Conservation (phyloP, 2,888 invertebrate genomes). For the Hyposoter dolosus region DNA sequence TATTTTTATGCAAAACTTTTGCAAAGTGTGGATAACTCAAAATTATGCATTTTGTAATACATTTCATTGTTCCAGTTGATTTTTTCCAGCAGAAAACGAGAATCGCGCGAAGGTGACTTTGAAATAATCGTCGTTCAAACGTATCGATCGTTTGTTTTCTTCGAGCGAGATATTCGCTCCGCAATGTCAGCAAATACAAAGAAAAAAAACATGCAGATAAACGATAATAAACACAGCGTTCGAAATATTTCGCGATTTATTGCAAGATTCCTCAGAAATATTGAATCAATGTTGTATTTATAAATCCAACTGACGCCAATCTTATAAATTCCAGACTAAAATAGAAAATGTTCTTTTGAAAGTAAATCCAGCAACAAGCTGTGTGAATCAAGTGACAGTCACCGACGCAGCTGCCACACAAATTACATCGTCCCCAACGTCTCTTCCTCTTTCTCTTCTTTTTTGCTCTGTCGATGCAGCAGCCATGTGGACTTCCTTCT, state of each 20-base stretch:
- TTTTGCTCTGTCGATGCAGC: conserved; percentile 17
- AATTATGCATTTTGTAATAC: no score
- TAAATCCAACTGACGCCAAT: neutral
- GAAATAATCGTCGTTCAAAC: neutral
- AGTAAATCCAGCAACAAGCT: neutral
- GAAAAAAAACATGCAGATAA: neutral
- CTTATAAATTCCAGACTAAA: neutral
- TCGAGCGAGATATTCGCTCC: no score
- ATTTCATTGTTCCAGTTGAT: neutral
- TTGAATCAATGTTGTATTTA: neutral
- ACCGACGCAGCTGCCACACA: neutral
- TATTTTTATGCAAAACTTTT: no score
- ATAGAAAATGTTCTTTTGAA: neutral
- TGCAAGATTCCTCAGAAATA: neutral
- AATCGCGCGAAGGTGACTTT: neutral
- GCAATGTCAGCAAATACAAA: neutral
- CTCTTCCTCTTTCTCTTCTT: conserved; percentile 19
- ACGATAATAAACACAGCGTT: neutral
- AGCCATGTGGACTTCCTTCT: conserved; percentile 38
- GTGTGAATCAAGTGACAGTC: neutral
- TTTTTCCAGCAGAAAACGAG: neutral
- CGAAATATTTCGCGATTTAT: neutral
- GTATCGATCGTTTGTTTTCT: neutral
- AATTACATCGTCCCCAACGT: neutral
- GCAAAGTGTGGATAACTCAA: no score